These are phyloP conservation scores for Ciconia nigra DNA, from an alignment of 2,797 vertebrate species.

Conservation along the genomic window DNA sequence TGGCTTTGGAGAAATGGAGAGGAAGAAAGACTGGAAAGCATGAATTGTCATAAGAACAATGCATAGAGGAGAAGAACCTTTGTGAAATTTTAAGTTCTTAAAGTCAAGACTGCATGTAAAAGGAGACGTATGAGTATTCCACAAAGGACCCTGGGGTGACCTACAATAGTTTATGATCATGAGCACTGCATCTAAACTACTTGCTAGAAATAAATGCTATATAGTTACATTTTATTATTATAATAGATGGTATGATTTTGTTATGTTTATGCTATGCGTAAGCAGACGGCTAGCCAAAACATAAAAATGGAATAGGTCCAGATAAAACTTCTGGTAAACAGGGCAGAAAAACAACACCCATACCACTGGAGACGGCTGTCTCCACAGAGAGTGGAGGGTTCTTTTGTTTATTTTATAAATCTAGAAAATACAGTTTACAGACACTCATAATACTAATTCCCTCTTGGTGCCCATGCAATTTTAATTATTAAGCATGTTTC, in stretches of 20 bases:
- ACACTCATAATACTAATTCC: not conserved
- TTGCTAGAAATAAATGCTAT: not conserved
- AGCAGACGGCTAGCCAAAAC: not conserved
- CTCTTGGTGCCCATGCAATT: not conserved
- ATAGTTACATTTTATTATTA: not conserved
- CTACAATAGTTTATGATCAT: not conserved
- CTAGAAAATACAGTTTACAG: not conserved
- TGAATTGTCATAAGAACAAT: not conserved
- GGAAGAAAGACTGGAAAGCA: not conserved
- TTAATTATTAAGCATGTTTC: not conserved
- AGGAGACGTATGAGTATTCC: not conserved
- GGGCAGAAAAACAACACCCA: not conserved
- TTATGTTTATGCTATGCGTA: not conserved
- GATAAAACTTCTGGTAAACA: not conserved
- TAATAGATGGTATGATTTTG: not conserved
- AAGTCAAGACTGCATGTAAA: not conserved
- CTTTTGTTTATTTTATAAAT: not conserved
- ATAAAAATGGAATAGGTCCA: not conserved
- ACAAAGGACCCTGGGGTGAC: not conserved
- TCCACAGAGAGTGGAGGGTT: accelerated
- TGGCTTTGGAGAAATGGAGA: not conserved
- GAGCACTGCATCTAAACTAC: not conserved
- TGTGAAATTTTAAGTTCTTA: not conserved
- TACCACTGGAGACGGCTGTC: not conserved
- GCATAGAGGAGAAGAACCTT: not conserved